Evolutionary conservation across 2,113 vertebrate species (phyloP).

Genomic region (Tupaia chinensis): DNA sequence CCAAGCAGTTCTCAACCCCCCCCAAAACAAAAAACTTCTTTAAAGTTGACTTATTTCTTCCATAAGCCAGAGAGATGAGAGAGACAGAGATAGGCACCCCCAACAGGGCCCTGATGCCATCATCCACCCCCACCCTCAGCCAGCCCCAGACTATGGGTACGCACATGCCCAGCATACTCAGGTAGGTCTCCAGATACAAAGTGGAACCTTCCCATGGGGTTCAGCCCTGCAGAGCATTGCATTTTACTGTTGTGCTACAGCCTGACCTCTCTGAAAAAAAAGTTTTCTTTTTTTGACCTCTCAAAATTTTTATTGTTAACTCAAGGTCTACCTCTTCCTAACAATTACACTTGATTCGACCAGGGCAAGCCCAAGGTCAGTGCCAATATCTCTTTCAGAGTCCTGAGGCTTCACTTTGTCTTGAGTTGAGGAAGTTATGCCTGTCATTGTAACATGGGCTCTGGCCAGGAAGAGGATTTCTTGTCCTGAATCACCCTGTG

Average conservation of each 20-base stretch:
- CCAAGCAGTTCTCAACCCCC: background rate
- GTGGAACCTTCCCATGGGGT: no score
- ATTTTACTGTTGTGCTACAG: no score
- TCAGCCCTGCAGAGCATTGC: no score
- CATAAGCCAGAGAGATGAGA: no score
- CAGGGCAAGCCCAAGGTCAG: background rate
- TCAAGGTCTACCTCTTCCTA: slow-evolving; percentile 3
- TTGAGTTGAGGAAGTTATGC: slow-evolving; percentile 9
- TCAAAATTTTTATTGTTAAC: slow-evolving; percentile 46
- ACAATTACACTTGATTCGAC: slow-evolving; percentile 57
- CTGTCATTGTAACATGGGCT: slow-evolving; percentile 1
- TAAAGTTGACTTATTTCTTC: no score
- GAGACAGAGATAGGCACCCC: no score
- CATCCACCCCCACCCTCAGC: no score
- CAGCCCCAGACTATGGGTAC: no score
- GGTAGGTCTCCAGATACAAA: no score
- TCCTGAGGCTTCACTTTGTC: slow-evolving; percentile 7
- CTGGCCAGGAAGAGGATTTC: slow-evolving; percentile 36
- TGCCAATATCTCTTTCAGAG: slow-evolving; percentile 27
- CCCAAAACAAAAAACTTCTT: no score
- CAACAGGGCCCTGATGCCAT: no score
- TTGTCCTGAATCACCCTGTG: slow-evolving; percentile 17
- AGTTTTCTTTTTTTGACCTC: background rate
- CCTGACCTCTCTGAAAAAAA: background rate
- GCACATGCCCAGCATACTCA: no score